Conservation (phyloP, 2,888 invertebrate genomes). For the Apotomis turbidana region DNA sequence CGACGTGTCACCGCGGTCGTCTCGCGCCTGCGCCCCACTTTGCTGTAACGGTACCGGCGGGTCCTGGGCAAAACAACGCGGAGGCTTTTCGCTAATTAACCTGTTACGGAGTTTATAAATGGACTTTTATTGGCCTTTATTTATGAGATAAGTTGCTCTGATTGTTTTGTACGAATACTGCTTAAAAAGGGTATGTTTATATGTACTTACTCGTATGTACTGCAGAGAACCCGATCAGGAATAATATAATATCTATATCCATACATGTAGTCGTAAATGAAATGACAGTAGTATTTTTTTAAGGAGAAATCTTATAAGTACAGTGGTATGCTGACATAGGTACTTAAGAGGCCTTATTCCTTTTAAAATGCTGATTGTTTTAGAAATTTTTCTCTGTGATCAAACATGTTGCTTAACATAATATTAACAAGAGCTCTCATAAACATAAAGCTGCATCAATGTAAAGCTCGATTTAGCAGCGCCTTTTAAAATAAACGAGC, state of each 20-base stretch:
- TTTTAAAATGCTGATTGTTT: no score
- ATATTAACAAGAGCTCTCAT: no score
- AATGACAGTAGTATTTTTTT: no score
- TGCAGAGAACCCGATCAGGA: neutral
- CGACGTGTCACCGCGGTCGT: slow-evolving; percentile 16
- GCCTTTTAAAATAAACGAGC: neutral
- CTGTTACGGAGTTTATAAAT: slow-evolving; percentile 49
- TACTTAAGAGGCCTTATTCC: no score
- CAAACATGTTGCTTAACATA: no score
- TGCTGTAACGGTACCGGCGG: slow-evolving; percentile 60
- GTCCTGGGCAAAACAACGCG: slow-evolving; percentile 63
- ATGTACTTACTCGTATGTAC: no score
- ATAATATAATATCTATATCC: no score
- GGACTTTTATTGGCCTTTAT: slow-evolving; percentile 2
- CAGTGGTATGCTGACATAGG: no score
- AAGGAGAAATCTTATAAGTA: no score
- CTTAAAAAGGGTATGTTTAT: neutral
- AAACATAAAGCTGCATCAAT: no score
- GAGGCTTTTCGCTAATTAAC: slow-evolving; percentile 66
- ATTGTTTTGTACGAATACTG: neutral
- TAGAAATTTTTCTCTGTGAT: no score
- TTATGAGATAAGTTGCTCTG: slow-evolving; percentile 5
- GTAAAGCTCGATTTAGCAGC: neutral
- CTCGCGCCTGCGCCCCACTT: slow-evolving; percentile 58
- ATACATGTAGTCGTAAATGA: no score